These are phyloP conservation scores for Poecilia gillii DNA, from an alignment of 2,797 vertebrate species.

Conservation along the genomic window DNA sequence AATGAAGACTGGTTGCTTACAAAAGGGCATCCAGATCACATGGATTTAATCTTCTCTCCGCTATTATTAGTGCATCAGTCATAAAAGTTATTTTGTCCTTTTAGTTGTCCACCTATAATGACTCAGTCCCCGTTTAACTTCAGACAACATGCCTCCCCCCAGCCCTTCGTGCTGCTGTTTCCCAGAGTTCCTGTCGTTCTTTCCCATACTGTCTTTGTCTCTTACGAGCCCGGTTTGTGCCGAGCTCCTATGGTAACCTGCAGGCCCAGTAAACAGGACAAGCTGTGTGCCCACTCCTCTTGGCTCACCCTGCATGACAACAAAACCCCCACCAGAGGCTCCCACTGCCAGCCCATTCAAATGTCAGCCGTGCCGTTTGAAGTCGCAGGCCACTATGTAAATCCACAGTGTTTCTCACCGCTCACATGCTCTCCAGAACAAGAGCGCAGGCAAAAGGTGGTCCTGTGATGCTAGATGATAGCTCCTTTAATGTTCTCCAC, in stretches of 20 bases:
- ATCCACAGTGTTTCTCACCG: conserved; percentile 75
- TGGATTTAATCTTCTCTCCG: conserved; percentile 22
- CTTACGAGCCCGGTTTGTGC: conserved; percentile 50
- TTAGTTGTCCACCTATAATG: conserved; percentile 23
- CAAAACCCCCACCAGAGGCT: conserved; percentile 73
- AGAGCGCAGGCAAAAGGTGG: conserved; percentile 65
- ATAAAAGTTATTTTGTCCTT: conserved; percentile 33
- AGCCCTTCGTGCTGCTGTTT: conserved; percentile 26
- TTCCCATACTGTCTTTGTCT: conserved; percentile 55
- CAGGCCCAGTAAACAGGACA: conserved; percentile 74
- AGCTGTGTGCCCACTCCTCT: conserved; percentile 75
- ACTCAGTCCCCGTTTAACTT: conserved; percentile 44
- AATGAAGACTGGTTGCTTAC: conserved; percentile 22
- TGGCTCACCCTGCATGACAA: conserved; percentile 72
- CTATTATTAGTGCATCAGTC: conserved; percentile 55
- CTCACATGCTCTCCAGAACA: conserved; percentile 63
- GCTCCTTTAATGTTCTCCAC: conserved; percentile 61
- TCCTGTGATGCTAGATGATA: conserved; percentile 66
- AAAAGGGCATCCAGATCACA: conserved; percentile 43
- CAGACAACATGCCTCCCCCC: conserved; percentile 19
- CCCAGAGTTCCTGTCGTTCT: conserved; percentile 41
- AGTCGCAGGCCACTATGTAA: conserved; percentile 76
- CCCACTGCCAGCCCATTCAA: conserved; percentile 76
- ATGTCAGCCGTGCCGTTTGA: conserved; percentile 76
- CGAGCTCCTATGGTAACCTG: conserved; percentile 79